These are phyloP conservation scores for Nomada ferruginata DNA, from an alignment of 2,888 invertebrate species.

Conservation along the genomic window DNA sequence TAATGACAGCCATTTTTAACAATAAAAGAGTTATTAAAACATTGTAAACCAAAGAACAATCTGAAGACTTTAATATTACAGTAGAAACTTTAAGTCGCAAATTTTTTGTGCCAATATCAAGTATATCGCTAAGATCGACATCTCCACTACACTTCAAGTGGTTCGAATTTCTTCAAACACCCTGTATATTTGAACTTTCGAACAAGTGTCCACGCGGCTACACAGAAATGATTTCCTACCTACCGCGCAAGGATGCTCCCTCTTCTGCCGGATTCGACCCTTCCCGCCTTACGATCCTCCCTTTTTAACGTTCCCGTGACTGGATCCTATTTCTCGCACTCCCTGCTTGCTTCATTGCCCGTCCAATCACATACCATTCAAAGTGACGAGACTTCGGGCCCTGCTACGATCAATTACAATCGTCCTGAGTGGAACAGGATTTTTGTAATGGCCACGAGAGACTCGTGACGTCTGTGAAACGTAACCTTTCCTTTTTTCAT, in stretches of 20 bases:
- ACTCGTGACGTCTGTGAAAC: neutral
- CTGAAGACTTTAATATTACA: neutral
- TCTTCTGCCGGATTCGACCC: slow-evolving; percentile 36
- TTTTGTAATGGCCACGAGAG: slow-evolving; percentile 41
- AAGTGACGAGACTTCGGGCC: slow-evolving; percentile 74
- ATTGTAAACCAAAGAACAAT: neutral
- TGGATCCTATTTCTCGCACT: slow-evolving; percentile 54
- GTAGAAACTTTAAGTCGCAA: neutral
- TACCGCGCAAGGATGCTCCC: slow-evolving; percentile 30
- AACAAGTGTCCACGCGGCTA: neutral
- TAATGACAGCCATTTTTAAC: too few relatives aligned
- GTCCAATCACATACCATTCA: slow-evolving; percentile 80
- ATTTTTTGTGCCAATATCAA: slow-evolving; percentile 12
- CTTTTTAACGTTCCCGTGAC: slow-evolving; percentile 48
- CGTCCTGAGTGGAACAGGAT: slow-evolving; percentile 54
- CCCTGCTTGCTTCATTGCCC: slow-evolving; percentile 75
- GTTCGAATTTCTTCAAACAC: slow-evolving; percentile 12
- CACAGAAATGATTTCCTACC: slow-evolving; percentile 26
- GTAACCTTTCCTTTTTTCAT: slow-evolving; percentile 3
- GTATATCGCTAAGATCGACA: slow-evolving; percentile 5
- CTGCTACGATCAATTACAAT: slow-evolving; percentile 76
- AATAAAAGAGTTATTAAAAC: too few relatives aligned
- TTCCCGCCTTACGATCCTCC: slow-evolving; percentile 48
- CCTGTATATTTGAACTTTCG: neutral
- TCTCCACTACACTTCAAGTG: slow-evolving; percentile 13